Percentiles rank a stretch among this genome's conserved stretches.
These are phyloP conservation scores for Cydia splendana DNA, from an alignment of 1,140 invertebrate genomes.

Conservation along the genomic window DNA sequence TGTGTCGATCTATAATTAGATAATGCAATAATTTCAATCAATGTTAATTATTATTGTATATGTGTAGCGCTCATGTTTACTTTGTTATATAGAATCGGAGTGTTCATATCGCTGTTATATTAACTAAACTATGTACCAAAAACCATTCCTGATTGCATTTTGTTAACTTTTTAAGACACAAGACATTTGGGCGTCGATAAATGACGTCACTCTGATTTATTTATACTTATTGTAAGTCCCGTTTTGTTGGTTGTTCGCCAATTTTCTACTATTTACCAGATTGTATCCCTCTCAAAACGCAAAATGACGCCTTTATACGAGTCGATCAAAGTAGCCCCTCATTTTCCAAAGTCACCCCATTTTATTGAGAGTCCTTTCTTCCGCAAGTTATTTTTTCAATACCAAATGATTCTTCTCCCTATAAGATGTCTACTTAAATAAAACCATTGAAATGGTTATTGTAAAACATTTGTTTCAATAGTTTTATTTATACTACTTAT, in stretches of 20 bases:
- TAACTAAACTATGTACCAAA: neutral
- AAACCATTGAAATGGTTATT: neutral
- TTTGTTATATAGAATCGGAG: neutral
- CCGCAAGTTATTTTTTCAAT: neutral
- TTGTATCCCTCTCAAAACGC: too few relatives aligned
- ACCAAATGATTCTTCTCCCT: neutral
- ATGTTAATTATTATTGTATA: neutral
- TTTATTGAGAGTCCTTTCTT: neutral
- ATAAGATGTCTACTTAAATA: neutral
- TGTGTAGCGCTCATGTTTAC: neutral
- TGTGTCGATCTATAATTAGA: neutral
- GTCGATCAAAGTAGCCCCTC: neutral
- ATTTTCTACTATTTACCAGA: too few relatives aligned
- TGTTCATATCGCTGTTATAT: neutral
- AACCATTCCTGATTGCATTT: conserved; percentile 13
- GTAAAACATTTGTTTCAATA: neutral
- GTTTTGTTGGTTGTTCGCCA: too few relatives aligned
- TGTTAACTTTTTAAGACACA: too few relatives aligned
- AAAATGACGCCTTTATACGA: neutral
- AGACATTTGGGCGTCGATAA: too few relatives aligned
- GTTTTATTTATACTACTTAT: neutral
- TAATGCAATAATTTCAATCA: neutral
- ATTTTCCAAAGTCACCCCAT: neutral
- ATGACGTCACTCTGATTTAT: too few relatives aligned
- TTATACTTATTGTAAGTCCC: too few relatives aligned